Conservation (phyloP, 1,140 invertebrate species). For the Globodera ellingtonae region DNA sequence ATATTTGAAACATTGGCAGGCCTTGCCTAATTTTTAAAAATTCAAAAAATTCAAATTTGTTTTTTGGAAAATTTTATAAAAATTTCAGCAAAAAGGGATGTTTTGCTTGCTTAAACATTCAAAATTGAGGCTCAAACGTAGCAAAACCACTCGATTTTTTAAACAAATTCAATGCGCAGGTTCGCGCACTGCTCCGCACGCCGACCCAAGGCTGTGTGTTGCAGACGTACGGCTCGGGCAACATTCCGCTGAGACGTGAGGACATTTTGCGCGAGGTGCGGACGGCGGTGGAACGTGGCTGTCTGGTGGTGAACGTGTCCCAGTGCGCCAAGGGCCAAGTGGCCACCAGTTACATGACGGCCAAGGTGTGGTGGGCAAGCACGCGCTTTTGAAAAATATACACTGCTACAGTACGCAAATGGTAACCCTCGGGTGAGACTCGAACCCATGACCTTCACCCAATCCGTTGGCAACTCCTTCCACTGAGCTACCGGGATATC, state of each 20-base stretch:
- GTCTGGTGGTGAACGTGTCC: slow-evolving; percentile 88
- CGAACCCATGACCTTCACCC: too few species aligned
- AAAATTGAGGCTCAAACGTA: background rate
- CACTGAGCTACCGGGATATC: too few species aligned
- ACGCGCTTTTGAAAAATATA: background rate
- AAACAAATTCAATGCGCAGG: slow-evolving; percentile 16
- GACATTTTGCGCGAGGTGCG: slow-evolving; percentile 79
- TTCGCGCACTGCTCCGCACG: slow-evolving; percentile 76
- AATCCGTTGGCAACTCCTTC: too few species aligned
- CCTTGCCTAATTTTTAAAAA: background rate
- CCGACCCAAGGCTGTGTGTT: slow-evolving; percentile 86
- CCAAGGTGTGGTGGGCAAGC: slow-evolving; percentile 72
- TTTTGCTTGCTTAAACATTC: too few species aligned
- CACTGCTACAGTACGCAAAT: background rate
- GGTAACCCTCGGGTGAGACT: too few species aligned
- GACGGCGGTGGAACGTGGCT: slow-evolving; percentile 76
- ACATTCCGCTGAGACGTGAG: slow-evolving; percentile 80
- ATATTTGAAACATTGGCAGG: slow-evolving; percentile 1
- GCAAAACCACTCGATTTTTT: background rate
- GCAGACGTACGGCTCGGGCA: slow-evolving; percentile 78
- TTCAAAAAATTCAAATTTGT: background rate
- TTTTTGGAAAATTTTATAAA: background rate
- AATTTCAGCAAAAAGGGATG: too few species aligned
- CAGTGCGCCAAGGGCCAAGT: slow-evolving; percentile 78
- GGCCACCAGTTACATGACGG: slow-evolving; percentile 82